A percentile compares a stretch with the other conserved stretches of the same genome.
These are phyloP conservation scores for Agelas oroides DNA, from an alignment of 37 sponge, comb jelly and placozoan genomes.

Conservation along the genomic window DNA sequence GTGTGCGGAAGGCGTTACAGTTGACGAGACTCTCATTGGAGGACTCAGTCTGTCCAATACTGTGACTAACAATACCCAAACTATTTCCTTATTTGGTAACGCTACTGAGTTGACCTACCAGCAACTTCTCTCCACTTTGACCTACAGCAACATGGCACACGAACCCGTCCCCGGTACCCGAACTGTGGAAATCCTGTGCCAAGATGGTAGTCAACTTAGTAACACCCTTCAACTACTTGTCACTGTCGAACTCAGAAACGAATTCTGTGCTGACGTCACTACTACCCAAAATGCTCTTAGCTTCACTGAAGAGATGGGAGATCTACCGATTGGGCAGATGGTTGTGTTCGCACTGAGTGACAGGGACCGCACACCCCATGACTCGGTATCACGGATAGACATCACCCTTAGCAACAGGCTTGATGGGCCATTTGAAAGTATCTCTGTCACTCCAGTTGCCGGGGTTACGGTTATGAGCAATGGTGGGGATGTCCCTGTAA, in stretches of 20 bases:
- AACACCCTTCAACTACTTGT: slow-evolving; percentile 21
- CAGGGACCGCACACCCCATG: slow-evolving; percentile 31
- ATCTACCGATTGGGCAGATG: not conserved
- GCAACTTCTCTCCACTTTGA: slow-evolving; percentile 26
- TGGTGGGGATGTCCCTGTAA: not conserved
- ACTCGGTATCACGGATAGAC: not conserved
- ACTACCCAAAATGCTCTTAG: not conserved
- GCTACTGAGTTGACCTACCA: slow-evolving; percentile 16
- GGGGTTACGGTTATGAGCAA: not conserved
- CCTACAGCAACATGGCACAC: slow-evolving; percentile 33
- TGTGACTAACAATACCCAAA: not conserved
- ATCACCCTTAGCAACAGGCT: slow-evolving; percentile 15
- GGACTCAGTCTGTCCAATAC: not conserved
- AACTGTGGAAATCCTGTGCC: slow-evolving; percentile 17
- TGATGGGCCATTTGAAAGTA: slow-evolving; percentile 16
- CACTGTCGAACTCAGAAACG: slow-evolving; percentile 29
- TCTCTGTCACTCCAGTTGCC: not conserved
- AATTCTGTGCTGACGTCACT: slow-evolving; percentile 39
- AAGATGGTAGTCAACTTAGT: slow-evolving; percentile 16
- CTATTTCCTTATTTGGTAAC: slow-evolving; percentile 31
- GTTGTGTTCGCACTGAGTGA: slow-evolving; percentile 31
- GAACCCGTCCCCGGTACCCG: slow-evolving; percentile 39
- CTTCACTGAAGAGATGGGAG: slow-evolving; percentile 39
- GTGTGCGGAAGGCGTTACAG: slow-evolving; percentile 39
- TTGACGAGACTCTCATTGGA: slow-evolving; percentile 17